Conservation (phyloP, 2,113 vertebrate genomes). For the Lonchura striata region DNA sequence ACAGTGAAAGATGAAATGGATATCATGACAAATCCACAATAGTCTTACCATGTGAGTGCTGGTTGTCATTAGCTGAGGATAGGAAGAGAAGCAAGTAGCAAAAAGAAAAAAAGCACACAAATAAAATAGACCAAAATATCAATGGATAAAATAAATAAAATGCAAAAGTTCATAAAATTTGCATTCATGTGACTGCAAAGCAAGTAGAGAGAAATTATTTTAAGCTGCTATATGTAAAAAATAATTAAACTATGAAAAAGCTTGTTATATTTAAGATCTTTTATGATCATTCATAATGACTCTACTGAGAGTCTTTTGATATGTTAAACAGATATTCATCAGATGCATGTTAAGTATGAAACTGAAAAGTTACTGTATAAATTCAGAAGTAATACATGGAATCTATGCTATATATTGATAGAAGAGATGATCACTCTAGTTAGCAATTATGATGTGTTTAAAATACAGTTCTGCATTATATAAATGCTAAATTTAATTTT, state of each 20-base stretch:
- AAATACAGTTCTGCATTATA: not conserved
- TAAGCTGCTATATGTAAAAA: not conserved
- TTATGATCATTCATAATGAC: not conserved
- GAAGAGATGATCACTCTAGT: not conserved
- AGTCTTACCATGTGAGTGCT: conserved; percentile 98
- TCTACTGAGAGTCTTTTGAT: not conserved
- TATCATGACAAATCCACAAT: conserved; percentile 70
- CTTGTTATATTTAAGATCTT: not conserved
- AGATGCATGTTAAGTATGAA: not conserved
- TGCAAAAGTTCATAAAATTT: conserved; percentile 67
- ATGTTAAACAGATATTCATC: not conserved
- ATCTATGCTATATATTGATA: not conserved
- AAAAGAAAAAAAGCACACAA: conserved; percentile 84
- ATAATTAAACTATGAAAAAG: conserved; percentile 15
- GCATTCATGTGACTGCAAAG: conserved; percentile 55
- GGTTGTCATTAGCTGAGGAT: conserved; percentile 95
- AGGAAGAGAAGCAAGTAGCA: conserved; percentile 87
- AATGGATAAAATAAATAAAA: conserved; percentile 79
- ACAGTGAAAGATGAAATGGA: conserved; percentile 62
- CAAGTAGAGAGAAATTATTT: conserved; percentile 25
- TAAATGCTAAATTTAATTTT: not conserved
- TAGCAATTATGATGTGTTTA: not conserved
- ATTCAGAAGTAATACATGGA: not conserved
- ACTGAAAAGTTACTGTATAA: not conserved
- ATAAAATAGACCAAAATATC: conserved; percentile 81